Conservation (phyloP, 2,797 vertebrate genomes). For the Urophycis tenuis region DNA sequence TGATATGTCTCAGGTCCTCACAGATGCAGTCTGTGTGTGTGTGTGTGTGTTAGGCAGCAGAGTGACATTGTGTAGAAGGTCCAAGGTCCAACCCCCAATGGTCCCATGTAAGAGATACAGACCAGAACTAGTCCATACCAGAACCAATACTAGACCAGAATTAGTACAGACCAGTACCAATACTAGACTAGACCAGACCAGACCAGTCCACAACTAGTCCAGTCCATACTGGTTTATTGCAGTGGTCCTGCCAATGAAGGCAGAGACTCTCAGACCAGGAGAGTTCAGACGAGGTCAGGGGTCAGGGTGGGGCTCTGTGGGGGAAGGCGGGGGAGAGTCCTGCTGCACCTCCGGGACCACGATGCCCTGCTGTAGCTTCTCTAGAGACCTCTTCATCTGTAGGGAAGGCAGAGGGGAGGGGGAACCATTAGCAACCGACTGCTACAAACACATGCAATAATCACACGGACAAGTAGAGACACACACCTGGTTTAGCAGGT, state of each 20-base stretch:
- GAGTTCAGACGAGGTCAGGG: constrained; percentile 37
- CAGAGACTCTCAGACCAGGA: not conserved
- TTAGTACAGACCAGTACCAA: not conserved
- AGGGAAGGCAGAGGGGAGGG: constrained; percentile 20
- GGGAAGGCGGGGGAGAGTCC: constrained; percentile 48
- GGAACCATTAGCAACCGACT: not conserved
- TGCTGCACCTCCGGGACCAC: constrained; percentile 67
- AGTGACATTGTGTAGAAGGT: not conserved
- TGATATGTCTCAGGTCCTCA: constrained; percentile 6
- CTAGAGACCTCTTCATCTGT: constrained; percentile 86
- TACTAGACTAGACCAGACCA: not conserved
- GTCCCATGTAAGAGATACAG: not conserved
- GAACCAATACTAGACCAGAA: not conserved
- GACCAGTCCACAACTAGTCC: not conserved
- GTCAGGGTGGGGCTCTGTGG: constrained; percentile 41
- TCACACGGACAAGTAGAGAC: not conserved
- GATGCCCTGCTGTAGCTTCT: constrained; percentile 83
- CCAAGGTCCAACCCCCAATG: not conserved
- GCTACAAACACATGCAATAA: not conserved
- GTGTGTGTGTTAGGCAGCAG: constrained; percentile 3
- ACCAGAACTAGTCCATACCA: not conserved
- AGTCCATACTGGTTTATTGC: constrained; percentile 6
- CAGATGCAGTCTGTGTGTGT: constrained; percentile 1
- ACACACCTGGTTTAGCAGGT: constrained; percentile 8
- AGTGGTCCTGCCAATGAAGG: not conserved